Evolutionary conservation across 1,140 invertebrate genomes (phyloP).

Genomic region (Drosophila elegans): DNA sequence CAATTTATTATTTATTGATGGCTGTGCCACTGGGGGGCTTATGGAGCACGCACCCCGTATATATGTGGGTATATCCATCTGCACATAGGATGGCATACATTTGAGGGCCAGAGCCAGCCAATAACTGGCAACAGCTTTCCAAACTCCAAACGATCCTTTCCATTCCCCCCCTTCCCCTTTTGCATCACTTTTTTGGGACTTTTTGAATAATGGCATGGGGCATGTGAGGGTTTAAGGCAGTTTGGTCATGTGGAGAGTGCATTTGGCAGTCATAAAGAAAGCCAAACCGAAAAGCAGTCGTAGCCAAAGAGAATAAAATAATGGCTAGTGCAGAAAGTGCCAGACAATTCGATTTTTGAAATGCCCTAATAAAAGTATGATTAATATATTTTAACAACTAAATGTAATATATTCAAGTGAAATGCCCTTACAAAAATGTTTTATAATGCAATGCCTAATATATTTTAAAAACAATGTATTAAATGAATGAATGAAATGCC

Average conservation of each 20-base stretch:
- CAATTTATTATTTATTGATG: slow-evolving; percentile 82
- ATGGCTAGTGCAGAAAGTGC: background rate
- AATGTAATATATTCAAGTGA: no score
- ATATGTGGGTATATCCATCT: slow-evolving; percentile 40
- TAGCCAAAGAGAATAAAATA: slow-evolving; percentile 36
- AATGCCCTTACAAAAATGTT: no score
- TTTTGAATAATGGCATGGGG: slow-evolving; percentile 67
- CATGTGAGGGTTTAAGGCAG: slow-evolving; percentile 16
- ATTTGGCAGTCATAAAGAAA: slow-evolving; percentile 49
- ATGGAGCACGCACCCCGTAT: slow-evolving; percentile 6
- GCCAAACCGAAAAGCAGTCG: slow-evolving; percentile 19
- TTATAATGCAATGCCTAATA: no score
- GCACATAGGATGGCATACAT: slow-evolving; percentile 16
- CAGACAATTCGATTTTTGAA: no score
- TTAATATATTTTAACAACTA: no score
- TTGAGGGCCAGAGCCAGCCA: slow-evolving; percentile 33
- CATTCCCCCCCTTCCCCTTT: background rate
- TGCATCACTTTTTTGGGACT: slow-evolving; percentile 9
- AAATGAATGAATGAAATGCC: no score
- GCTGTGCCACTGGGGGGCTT: slow-evolving; percentile 8
- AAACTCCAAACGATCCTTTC: slow-evolving; percentile 52
- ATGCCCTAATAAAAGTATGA: slow-evolving; percentile 10
- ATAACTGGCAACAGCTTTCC: slow-evolving; percentile 55
- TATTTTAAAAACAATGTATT: no score
- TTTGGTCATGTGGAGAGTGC: slow-evolving; percentile 45